These are phyloP conservation scores for Acrocephalus scirpaceus DNA, from an alignment of 2,797 vertebrate genomes.

Conservation along the genomic window DNA sequence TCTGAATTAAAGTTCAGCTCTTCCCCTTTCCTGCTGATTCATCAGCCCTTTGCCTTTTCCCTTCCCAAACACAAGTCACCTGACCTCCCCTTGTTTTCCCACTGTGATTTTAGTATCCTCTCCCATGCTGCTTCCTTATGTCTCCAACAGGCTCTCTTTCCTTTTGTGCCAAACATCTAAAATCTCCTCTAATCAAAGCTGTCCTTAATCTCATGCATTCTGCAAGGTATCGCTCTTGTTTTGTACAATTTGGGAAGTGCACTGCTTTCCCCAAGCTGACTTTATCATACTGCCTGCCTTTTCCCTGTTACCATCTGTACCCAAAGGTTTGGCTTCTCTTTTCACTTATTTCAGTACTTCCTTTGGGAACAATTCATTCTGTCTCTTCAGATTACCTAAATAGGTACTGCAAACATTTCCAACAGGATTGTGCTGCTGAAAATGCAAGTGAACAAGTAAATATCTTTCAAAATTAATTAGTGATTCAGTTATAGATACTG, in stretches of 20 bases:
- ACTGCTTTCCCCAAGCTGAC: not conserved
- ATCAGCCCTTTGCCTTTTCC: not conserved
- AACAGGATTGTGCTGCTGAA: not conserved
- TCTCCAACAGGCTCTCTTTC: not conserved
- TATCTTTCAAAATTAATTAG: not conserved
- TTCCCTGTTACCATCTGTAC: not conserved
- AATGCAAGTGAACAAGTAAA: not conserved
- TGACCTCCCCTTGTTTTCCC: not conserved
- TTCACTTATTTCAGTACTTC: not conserved
- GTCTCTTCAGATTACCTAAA: not conserved
- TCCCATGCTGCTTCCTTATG: constrained; percentile 51
- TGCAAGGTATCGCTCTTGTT: not conserved
- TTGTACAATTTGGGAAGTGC: not conserved
- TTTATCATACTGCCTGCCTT: not conserved
- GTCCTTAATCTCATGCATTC: not conserved
- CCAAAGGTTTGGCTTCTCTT: not conserved
- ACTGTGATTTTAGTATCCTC: constrained; percentile 32
- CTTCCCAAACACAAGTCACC: not conserved
- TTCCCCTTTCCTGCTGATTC: not conserved
- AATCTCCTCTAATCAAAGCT: not conserved
- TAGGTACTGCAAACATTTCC: not conserved
- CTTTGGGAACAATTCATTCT: not conserved
- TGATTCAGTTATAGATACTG: not conserved
- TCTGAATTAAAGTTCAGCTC: not conserved
- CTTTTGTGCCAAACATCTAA: constrained; percentile 15